These are phyloP conservation scores for Agrypnia vestita DNA, from an alignment of 1,140 invertebrate genomes.

Conservation along the genomic window DNA sequence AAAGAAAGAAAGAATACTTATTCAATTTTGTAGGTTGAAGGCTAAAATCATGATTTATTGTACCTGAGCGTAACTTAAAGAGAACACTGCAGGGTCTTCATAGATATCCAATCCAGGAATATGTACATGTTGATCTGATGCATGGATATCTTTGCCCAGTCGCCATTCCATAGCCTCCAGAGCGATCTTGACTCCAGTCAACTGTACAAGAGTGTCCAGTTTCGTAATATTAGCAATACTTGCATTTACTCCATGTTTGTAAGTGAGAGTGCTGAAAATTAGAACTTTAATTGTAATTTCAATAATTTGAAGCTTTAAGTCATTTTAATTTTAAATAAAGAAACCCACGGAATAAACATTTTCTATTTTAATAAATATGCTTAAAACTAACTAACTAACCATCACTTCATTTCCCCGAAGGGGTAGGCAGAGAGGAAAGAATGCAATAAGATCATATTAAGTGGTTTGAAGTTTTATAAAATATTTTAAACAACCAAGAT, in stretches of 20 bases:
- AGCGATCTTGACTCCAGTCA: slow-evolving; percentile 62
- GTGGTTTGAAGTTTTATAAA: too few species aligned
- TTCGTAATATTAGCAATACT: slow-evolving; percentile 60
- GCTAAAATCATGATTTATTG: not conserved
- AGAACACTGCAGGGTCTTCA: slow-evolving; percentile 68
- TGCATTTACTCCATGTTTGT: slow-evolving; percentile 66
- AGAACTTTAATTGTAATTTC: too few species aligned
- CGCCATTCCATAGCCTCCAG: slow-evolving; percentile 58
- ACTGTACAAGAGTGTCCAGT: slow-evolving; percentile 59
- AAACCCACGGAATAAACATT: too few species aligned
- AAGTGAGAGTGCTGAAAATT: slow-evolving; percentile 15
- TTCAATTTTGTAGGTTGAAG: not conserved
- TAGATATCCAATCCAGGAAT: slow-evolving; percentile 69
- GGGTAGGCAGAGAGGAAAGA: too few species aligned
- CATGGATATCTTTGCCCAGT: not conserved
- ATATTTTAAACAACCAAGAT: too few species aligned
- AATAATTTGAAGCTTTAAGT: too few species aligned
- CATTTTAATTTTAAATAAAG: too few species aligned
- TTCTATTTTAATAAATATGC: too few species aligned
- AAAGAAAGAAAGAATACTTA: not conserved
- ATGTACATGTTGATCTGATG: slow-evolving; percentile 57
- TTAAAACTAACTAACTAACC: too few species aligned
- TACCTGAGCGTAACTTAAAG: slow-evolving; percentile 70
- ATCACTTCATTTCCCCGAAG: too few species aligned
- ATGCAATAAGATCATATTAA: too few species aligned